Conservation (phyloP, 64 coral and sea anemone species). For the Acropora yongei region DNA sequence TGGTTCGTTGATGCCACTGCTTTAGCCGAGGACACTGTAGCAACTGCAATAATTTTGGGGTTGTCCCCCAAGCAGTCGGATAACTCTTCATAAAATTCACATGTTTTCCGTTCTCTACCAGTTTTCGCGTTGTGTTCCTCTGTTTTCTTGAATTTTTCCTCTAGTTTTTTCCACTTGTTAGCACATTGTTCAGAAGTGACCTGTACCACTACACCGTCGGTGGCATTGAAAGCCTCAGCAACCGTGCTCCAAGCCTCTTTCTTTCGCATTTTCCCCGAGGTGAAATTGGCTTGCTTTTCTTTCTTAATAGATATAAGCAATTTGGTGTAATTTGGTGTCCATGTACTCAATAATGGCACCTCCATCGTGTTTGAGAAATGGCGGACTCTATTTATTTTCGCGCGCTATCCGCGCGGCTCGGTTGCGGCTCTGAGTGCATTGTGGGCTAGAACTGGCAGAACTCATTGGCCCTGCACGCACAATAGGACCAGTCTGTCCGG, state of each 20-base stretch:
- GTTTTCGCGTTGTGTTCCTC: neutral
- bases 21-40: too few species aligned
- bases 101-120: neutral
- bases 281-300: too few species aligned
- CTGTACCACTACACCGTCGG: neutral
- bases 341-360: too few species aligned
- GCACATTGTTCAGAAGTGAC: neutral
- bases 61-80: too few species aligned
- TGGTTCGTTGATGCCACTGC: too few species aligned
- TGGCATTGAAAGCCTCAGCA: neutral
- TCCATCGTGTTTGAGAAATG: neutral
- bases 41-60: too few species aligned
- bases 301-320: too few species aligned
- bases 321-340: too few species aligned
- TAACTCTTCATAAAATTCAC: conserved; percentile 6
- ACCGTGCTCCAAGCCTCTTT: neutral
- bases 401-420: neutral
- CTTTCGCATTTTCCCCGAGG: too few species aligned
- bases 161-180: neutral
- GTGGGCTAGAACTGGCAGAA: neutral
- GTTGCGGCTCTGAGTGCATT: neutral
- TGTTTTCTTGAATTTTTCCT: conserved; percentile 6
- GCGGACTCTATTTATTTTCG: neutral
- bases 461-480: neutral
- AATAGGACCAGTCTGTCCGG: neutral